Conservation (phyloP, 1,140 invertebrate genomes). For the Pinna nobilis region DNA sequence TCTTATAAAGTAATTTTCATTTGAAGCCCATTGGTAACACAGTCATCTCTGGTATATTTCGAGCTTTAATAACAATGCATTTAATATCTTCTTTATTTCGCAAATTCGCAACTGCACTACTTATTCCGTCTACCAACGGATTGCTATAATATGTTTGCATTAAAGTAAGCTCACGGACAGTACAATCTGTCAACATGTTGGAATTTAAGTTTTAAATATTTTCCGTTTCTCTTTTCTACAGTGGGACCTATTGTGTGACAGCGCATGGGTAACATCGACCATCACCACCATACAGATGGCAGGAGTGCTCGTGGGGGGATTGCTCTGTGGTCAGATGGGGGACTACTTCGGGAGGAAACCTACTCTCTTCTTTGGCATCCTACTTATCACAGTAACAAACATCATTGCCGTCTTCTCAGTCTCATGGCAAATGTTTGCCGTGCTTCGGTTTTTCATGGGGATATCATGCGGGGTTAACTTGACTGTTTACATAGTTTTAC, state of each 20-base stretch:
- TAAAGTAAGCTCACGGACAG: too few relatives aligned
- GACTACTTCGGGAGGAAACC: slow-evolving; percentile 52
- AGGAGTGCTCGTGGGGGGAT: slow-evolving; percentile 53
- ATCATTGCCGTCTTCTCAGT: slow-evolving; percentile 33
- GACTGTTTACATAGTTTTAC: slow-evolving; percentile 12
- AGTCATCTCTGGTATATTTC: too few relatives aligned
- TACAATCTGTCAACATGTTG: too few relatives aligned
- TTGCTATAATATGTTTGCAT: too few relatives aligned
- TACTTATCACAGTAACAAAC: slow-evolving; percentile 36
- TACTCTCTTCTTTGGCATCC: slow-evolving; percentile 37
- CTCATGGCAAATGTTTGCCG: slow-evolving; percentile 56
- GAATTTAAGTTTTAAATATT: background rate
- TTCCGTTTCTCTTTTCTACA: slow-evolving; percentile 25
- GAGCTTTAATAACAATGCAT: too few relatives aligned
- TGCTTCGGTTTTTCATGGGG: slow-evolving; percentile 50
- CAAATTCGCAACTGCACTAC: too few relatives aligned
- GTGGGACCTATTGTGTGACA: slow-evolving; percentile 58
- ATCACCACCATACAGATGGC: slow-evolving; percentile 60
- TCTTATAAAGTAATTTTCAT: too few relatives aligned
- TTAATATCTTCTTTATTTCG: too few relatives aligned
- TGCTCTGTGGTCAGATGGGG: slow-evolving; percentile 45
- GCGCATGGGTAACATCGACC: slow-evolving; percentile 40
- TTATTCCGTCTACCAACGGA: too few relatives aligned
- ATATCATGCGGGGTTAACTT: slow-evolving; percentile 11
- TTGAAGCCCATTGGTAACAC: too few relatives aligned